Evolutionary conservation across 23 tunicate genomes (phyloP).

Genomic region (Styela clava): DNA sequence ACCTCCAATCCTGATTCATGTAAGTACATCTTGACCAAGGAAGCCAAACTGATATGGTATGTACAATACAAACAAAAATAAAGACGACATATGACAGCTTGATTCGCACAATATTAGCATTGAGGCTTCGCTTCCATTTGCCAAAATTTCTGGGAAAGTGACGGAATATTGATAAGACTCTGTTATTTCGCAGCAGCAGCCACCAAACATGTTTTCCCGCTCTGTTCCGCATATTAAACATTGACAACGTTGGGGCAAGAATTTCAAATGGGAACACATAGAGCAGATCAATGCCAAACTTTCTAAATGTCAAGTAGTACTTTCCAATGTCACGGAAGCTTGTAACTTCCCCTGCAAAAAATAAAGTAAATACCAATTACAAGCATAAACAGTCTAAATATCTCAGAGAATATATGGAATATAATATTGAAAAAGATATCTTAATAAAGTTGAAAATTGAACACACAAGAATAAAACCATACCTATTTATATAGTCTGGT

Average conservation of each 20-base stretch:
- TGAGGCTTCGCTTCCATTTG: slow-evolving; percentile 36
- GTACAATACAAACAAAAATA: neutral
- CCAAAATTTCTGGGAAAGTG: slow-evolving; percentile 59
- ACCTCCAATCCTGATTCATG: neutral
- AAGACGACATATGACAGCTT: neutral
- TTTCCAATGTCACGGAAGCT: slow-evolving; percentile 55
- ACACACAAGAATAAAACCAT: too few relatives aligned
- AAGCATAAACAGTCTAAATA: too few relatives aligned
- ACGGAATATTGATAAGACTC: slow-evolving; percentile 47
- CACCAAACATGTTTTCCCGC: slow-evolving; percentile 6
- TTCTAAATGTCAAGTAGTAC: slow-evolving; percentile 53
- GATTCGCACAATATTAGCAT: neutral
- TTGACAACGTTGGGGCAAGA: slow-evolving; percentile 40
- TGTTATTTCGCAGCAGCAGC: slow-evolving; percentile 52
- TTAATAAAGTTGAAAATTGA: too few relatives aligned
- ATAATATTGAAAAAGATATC: too few relatives aligned
- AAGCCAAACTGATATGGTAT: neutral
- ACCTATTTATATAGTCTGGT: too few relatives aligned
- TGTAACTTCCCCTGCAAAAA: slow-evolving; percentile 18
- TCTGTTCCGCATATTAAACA: slow-evolving; percentile 15
- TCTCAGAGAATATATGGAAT: too few relatives aligned
- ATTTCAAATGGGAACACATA: slow-evolving; percentile 71
- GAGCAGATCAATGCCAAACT: slow-evolving; percentile 60
- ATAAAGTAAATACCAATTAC: too few relatives aligned
- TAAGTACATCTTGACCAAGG: neutral